Evolutionary conservation across 2,113 vertebrate genomes (phyloP).

Genomic region (Recurvirostra avosetta): DNA sequence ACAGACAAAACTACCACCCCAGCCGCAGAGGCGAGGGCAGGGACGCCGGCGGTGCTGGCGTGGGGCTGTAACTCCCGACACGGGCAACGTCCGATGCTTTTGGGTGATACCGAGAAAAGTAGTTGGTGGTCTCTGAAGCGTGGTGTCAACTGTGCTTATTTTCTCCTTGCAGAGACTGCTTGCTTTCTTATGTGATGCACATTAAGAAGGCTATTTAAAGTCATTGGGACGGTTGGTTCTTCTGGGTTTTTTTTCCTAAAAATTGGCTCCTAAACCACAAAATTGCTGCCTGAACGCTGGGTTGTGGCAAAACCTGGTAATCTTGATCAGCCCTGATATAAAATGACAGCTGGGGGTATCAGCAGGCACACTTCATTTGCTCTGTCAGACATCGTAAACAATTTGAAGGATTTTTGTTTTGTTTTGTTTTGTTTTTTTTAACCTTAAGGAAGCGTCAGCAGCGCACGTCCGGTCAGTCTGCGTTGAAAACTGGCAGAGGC

Average conservation of each 20-base stretch:
- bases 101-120: background rate
- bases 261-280: background rate
- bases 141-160: background rate
- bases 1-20: background rate
- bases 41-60: fast-evolving
- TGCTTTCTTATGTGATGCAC: background rate
- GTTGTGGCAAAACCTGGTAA: background rate
- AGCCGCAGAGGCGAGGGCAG: fast-evolving
- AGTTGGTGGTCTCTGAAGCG: background rate
- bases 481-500: background rate
- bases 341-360: background rate
- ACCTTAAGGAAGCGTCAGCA: background rate
- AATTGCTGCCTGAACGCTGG: background rate
- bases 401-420: background rate
- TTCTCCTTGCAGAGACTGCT: background rate
- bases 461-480: fast-evolving
- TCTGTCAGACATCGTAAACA: background rate
- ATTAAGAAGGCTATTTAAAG: background rate
- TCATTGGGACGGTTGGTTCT: background rate
- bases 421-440: background rate
- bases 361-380: background rate
- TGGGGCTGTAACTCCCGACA: fast-evolving
- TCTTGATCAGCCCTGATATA: background rate
- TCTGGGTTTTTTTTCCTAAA: background rate
- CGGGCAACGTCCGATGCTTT: fast-evolving